Percentiles rank a stretch among this genome's conserved stretches.
Conservation (phyloP, 2,113 vertebrate species). For the Scomber japonicus region DNA sequence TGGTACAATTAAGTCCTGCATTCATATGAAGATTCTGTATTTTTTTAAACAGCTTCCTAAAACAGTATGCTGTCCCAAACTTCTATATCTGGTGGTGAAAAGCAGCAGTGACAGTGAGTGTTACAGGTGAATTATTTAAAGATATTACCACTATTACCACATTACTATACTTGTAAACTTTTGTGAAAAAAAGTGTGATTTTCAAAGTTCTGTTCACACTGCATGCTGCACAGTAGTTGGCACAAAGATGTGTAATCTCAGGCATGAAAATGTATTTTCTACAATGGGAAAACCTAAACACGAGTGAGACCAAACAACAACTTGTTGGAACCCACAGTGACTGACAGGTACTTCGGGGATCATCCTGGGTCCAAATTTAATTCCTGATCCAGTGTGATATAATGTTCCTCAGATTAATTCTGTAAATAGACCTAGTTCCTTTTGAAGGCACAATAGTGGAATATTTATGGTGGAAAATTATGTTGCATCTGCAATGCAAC, state of each 20-base stretch:
- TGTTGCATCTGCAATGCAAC: conserved; percentile 19
- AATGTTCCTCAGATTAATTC: not conserved
- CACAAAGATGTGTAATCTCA: not conserved
- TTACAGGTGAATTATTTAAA: not conserved
- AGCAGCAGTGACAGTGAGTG: not conserved
- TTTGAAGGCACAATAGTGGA: not conserved
- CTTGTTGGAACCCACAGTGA: not conserved
- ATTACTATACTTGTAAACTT: not conserved
- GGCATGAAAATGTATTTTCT: not conserved
- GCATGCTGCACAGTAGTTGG: not conserved
- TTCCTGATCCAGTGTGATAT: not conserved
- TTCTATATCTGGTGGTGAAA: not conserved
- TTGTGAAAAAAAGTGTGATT: not conserved
- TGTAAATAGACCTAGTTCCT: not conserved
- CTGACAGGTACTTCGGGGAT: not conserved
- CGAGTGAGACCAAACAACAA: not conserved
- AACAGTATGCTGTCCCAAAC: not conserved
- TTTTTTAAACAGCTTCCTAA: not conserved
- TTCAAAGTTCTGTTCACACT: too few relatives aligned
- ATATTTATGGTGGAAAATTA: not conserved
- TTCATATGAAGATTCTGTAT: too few relatives aligned
- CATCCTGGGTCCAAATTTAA: not conserved
- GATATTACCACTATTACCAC: not conserved
- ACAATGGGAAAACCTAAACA: not conserved
- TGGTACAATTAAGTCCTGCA: not conserved